Evolutionary conservation across 2,888 invertebrate species (phyloP).

Genomic region (Hedychridium roseum): DNA sequence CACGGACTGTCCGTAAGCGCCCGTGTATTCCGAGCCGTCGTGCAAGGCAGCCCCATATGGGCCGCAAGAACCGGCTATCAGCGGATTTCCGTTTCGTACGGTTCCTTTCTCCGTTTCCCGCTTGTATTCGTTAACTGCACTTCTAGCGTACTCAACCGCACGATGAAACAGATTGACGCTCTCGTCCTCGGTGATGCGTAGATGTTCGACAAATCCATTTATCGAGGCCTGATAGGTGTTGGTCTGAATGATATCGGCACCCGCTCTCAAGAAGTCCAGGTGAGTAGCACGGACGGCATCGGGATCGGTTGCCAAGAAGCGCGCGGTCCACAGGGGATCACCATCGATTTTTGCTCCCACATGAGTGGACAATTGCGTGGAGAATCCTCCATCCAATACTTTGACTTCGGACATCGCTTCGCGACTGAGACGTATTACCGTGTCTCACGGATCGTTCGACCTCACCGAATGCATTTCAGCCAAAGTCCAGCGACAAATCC

Average conservation of each 20-base stretch:
- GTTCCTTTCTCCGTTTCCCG: slow-evolving; percentile 35
- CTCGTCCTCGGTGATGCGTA: slow-evolving; percentile 73
- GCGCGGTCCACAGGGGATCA: slow-evolving; percentile 89
- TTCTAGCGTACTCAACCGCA: slow-evolving; percentile 78
- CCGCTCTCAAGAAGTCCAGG: slow-evolving; percentile 83
- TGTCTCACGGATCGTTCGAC: no score
- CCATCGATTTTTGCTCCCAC: slow-evolving; percentile 80
- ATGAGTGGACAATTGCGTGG: slow-evolving; percentile 80
- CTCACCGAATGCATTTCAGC: no score
- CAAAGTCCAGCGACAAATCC: no score
- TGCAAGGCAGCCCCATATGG: slow-evolving; percentile 91
- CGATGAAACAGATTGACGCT: slow-evolving; percentile 68
- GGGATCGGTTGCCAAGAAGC: slow-evolving; percentile 81
- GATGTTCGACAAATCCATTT: slow-evolving; percentile 74
- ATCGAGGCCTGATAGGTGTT: slow-evolving; percentile 62
- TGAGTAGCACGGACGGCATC: slow-evolving; percentile 82
- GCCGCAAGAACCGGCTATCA: slow-evolving; percentile 89
- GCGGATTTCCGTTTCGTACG: slow-evolving; percentile 62
- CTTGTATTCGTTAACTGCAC: slow-evolving; percentile 68
- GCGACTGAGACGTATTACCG: no score
- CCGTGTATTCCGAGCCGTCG: slow-evolving; percentile 94
- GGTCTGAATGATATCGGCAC: slow-evolving; percentile 78
- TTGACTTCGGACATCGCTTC: slow-evolving; percentile 25
- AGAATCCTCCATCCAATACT: slow-evolving; percentile 80
- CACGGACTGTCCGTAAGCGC: slow-evolving; percentile 77